Conservation (phyloP, 2,888 invertebrate genomes). For the Drosophila limbata region DNA sequence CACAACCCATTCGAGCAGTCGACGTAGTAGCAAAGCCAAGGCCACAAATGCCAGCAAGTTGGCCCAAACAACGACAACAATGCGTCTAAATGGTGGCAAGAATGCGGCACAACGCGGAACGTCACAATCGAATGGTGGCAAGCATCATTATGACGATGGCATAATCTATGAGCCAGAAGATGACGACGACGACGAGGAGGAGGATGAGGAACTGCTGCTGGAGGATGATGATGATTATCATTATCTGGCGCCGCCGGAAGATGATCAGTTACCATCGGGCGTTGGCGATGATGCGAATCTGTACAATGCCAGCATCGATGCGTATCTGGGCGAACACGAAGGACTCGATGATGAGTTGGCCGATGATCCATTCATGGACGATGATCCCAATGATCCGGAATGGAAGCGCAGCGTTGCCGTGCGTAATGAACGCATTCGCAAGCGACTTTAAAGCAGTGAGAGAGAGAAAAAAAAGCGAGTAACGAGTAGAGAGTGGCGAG, state of each 20-base stretch:
- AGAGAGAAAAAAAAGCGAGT: not conserved
- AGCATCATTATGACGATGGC: constrained; percentile 45
- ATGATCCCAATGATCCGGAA: constrained; percentile 94
- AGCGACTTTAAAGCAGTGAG: constrained; percentile 49
- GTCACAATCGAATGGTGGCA: constrained; percentile 34
- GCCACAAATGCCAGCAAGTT: constrained; percentile 38
- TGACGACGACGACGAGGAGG: constrained; percentile 59
- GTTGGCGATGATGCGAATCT: constrained; percentile 34
- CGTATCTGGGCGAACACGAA: constrained; percentile 67
- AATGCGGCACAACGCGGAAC: constrained; percentile 6
- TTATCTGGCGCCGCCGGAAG: constrained; percentile 74
- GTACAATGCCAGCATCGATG: constrained; percentile 71
- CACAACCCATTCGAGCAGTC: constrained; percentile 38
- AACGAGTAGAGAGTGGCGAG: not conserved
- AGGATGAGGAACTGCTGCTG: constrained; percentile 51
- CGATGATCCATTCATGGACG: constrained; percentile 88
- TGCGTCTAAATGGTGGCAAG: constrained; percentile 22
- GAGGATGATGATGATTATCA: constrained; percentile 74
- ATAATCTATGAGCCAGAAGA: constrained; percentile 55
- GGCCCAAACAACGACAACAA: constrained; percentile 15
- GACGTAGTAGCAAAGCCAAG: constrained; percentile 69
- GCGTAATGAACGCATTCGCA: constrained; percentile 60
- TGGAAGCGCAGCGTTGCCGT: constrained; percentile 87
- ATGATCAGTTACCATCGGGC: constrained; percentile 52
- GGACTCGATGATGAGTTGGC: constrained; percentile 66